Evolutionary conservation across 2,888 invertebrate species (phyloP).

Genomic region (Diloba caeruleocephala): DNA sequence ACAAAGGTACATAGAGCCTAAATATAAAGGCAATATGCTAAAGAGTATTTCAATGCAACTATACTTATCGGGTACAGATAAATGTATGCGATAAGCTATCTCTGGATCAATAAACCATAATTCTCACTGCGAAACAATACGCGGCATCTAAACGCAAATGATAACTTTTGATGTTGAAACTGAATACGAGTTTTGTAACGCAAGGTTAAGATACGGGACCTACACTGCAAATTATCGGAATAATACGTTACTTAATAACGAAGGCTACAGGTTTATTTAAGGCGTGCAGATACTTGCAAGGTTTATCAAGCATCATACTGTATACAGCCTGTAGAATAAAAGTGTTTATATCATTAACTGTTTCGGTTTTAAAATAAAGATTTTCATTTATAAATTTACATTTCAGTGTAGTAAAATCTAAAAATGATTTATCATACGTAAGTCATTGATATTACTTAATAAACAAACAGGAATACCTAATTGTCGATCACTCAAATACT

Average conservation of each 20-base stretch:
- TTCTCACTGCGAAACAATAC: conserved; percentile 50
- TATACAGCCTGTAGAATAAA: too few species aligned
- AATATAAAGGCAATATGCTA: conserved; percentile 43
- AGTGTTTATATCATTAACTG: too few species aligned
- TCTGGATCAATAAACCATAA: conserved; percentile 80
- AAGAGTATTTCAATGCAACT: conserved; percentile 50
- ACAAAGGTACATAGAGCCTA: conserved; percentile 2
- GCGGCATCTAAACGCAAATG: conserved; percentile 51
- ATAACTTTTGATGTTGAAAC: conserved; percentile 56
- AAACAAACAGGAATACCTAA: too few species aligned
- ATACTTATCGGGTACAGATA: conserved; percentile 68
- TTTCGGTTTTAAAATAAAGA: too few species aligned
- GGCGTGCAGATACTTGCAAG: background rate
- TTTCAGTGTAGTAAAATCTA: too few species aligned
- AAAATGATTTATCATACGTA: too few species aligned
- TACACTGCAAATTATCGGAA: conserved; percentile 31
- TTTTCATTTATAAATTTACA: too few species aligned
- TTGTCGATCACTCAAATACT: too few species aligned
- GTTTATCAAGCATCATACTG: conserved; percentile 13
- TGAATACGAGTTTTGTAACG: conserved; percentile 36
- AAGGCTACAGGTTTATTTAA: background rate
- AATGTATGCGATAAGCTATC: conserved; percentile 82
- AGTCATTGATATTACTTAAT: too few species aligned
- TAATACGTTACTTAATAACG: conserved; percentile 15
- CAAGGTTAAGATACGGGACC: conserved; percentile 9